These are phyloP conservation scores for Cantharis rufa DNA, from an alignment of 2,888 invertebrate species.

Conservation along the genomic window DNA sequence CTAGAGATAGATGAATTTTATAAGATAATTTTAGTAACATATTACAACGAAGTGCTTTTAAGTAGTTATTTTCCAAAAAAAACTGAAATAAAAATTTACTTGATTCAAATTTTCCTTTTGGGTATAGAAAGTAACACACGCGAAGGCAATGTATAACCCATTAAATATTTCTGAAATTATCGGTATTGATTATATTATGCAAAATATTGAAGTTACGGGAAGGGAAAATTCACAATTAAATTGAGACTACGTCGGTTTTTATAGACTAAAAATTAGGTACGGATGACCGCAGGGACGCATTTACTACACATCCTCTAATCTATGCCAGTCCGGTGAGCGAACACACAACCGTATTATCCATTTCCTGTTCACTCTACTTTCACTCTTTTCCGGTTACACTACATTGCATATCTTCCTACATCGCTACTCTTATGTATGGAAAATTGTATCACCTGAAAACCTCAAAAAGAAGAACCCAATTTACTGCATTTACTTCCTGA, in stretches of 20 bases:
- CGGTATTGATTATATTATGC: neutral
- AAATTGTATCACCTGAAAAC: conserved; percentile 23
- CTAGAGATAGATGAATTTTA: neutral
- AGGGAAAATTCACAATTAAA: neutral
- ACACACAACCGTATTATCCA: conserved; percentile 33
- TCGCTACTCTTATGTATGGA: conserved; percentile 16
- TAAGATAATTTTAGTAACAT: neutral
- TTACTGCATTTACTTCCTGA: neutral
- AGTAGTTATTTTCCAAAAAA: no score
- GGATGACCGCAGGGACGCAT: conserved; percentile 24
- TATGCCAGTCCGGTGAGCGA: conserved; percentile 33
- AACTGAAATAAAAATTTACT: neutral
- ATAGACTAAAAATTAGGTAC: conserved; percentile 27
- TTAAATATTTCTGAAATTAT: neutral
- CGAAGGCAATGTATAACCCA: neutral
- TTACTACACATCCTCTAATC: conserved; percentile 30
- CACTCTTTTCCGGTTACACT: conserved; percentile 36
- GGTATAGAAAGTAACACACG: neutral
- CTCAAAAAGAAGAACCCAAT: conserved; percentile 10
- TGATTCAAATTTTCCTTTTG: neutral
- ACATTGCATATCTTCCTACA: conserved; percentile 35
- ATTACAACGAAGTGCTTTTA: neutral
- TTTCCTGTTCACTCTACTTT: conserved; percentile 35
- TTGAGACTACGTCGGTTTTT: conserved; percentile 14
- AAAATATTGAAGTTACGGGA: neutral